Evolutionary conservation across 2,113 vertebrate genomes (phyloP).

Genomic region (Cheirogaleus medius): DNA sequence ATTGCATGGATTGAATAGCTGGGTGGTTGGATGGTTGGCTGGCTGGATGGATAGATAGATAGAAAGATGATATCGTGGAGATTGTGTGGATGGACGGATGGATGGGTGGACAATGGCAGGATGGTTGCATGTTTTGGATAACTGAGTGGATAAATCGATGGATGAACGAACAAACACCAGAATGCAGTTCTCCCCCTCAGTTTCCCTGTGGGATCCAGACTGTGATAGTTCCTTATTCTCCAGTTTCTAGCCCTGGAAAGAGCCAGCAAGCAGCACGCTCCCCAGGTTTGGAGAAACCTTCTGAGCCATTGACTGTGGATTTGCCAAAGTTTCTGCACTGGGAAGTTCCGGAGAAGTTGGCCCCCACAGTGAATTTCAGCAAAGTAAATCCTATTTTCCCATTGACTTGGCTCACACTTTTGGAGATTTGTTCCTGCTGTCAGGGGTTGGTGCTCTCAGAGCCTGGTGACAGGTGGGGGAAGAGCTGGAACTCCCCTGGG

Average conservation of each 20-base stretch:
- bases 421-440: conserved; percentile 62
- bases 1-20: background rate
- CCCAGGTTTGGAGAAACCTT: conserved; percentile 33
- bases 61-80: background rate
- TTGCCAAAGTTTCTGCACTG: conserved; percentile 48
- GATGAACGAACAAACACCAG: background rate
- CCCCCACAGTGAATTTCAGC: conserved; percentile 52
- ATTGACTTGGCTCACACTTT: conserved; percentile 54
- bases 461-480: conserved; percentile 64
- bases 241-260: conserved; percentile 4
- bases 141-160: background rate
- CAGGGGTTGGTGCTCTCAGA: conserved; percentile 21
- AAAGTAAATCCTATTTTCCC: conserved; percentile 70
- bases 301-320: background rate
- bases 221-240: conserved; percentile 25
- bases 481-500: conserved; percentile 36
- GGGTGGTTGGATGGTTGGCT: background rate
- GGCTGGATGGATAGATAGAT: background rate
- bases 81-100: background rate
- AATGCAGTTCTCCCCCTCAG: background rate
- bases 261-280: background rate
- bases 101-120: background rate
- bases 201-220: background rate
- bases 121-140: background rate
- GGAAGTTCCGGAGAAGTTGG: conserved; percentile 49